Evolutionary conservation across 2,888 invertebrate species (phyloP).

Genomic region (Trichogramma evanescens): DNA sequence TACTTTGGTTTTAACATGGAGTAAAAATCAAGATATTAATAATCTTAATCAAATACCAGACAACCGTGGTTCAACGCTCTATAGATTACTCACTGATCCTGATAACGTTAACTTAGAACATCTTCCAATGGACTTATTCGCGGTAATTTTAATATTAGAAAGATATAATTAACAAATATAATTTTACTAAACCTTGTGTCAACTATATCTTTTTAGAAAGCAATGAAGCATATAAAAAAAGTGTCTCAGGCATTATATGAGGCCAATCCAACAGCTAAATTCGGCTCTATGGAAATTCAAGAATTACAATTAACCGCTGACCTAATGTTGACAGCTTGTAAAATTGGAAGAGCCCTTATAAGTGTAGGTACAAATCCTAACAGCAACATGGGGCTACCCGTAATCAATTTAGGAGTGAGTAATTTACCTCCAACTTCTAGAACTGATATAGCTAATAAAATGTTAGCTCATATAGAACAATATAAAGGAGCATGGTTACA

Average conservation of each 20-base stretch:
- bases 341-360: conserved; percentile 54
- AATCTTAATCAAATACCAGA: conserved; percentile 52
- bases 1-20: conserved; percentile 50
- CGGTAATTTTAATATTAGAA: conserved; percentile 40
- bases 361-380: conserved; percentile 54
- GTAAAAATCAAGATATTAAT: conserved; percentile 48
- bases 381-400: conserved; percentile 52
- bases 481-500: conserved; percentile 53
- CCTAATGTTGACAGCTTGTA: conserved; percentile 54
- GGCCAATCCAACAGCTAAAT: conserved; percentile 45
- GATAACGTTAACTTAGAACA: conserved; percentile 56
- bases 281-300: conserved; percentile 47
- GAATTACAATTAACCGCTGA: conserved; percentile 58
- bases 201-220: conserved; percentile 45
- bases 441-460: conserved; percentile 60
- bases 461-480: conserved; percentile 52
- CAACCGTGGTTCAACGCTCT: conserved; percentile 53
- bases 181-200: conserved; percentile 5
- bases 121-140: conserved; percentile 53
- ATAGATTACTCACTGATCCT: conserved; percentile 55
- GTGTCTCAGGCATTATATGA: conserved; percentile 48
- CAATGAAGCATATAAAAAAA: conserved; percentile 53
- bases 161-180: background rate
- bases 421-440: conserved; percentile 58
- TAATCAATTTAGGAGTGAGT: conserved; percentile 56